phyloP scores from a whole-genome alignment of 2,797 vertebrate species.

The Neopelma chrysocephalum region DNA sequence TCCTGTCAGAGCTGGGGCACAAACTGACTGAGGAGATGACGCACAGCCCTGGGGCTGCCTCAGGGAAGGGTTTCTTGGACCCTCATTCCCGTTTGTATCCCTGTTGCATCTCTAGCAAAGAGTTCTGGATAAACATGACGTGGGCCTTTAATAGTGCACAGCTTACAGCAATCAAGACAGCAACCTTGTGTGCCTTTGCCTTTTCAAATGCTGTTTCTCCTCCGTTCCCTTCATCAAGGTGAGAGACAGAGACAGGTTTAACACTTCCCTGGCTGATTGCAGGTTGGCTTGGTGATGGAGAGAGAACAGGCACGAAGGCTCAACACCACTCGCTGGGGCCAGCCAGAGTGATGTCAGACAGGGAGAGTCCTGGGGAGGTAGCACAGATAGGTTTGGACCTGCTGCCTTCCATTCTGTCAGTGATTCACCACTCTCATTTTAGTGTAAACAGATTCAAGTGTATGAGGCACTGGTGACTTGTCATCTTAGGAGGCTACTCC shows the following conservation, averaged over 20 bases:
- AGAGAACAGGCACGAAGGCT: not conserved
- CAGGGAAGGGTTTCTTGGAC: constrained; percentile 1
- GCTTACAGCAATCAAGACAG: not conserved
- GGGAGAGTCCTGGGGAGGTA: not conserved
- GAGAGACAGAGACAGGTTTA: not conserved
- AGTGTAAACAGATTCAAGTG: fast-evolving
- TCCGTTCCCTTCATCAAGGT: not conserved
- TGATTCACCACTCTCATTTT: fast-evolving
- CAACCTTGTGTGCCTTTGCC: not conserved
- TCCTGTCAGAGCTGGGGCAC: not conserved
- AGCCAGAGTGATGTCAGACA: not conserved
- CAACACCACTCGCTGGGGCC: not conserved
- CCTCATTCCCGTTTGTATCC: fast-evolving
- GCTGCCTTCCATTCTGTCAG: not conserved
- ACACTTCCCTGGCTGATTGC: not conserved
- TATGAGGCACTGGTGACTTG: too few species aligned
- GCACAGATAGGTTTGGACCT: not conserved
- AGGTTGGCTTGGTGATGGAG: not conserved
- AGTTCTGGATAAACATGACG: not conserved
- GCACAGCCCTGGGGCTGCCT: not conserved
- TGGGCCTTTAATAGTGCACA: constrained; percentile 21
- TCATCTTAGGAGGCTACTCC: not conserved
- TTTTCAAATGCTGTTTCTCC: not conserved
- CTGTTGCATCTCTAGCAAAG: not conserved
- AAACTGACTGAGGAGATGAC: not conserved